A percentile compares a stretch with the other conserved stretches of the same genome.
These are phyloP conservation scores for Percopsis transmontana DNA, from an alignment of 2,113 vertebrate species.

Conservation along the genomic window DNA sequence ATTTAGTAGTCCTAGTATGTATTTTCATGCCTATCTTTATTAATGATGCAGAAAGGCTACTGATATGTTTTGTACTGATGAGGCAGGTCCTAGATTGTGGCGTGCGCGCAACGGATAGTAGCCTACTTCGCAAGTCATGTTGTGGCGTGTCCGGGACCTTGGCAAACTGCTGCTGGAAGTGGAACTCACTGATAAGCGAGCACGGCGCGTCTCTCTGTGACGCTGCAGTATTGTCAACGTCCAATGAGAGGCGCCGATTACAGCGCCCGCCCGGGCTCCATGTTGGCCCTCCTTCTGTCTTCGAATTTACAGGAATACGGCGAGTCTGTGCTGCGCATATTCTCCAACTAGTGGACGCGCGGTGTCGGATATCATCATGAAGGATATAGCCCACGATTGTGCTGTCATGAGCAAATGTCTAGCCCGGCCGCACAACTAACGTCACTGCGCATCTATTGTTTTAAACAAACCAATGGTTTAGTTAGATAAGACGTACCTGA, in stretches of 20 bases:
- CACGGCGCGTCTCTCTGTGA: constrained; percentile 43
- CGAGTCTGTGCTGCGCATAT: constrained; percentile 3
- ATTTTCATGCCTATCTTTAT: too few species aligned
- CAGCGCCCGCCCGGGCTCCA: constrained; percentile 51
- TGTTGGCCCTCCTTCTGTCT: constrained; percentile 56
- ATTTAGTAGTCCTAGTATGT: too few species aligned
- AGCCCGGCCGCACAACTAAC: neutral
- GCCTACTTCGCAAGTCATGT: neutral
- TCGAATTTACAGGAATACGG: constrained; percentile 24
- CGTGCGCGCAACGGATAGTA: too few species aligned
- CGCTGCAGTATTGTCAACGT: constrained; percentile 24
- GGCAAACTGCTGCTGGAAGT: neutral
- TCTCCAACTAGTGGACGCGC: neutral
- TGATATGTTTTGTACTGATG: too few species aligned
- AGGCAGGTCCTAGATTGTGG: too few species aligned
- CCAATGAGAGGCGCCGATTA: constrained; percentile 59
- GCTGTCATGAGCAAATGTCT: neutral
- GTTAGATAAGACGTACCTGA: constrained; percentile 53
- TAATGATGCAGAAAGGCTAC: too few species aligned
- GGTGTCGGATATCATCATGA: constrained; percentile 35
- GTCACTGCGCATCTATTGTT: neutral
- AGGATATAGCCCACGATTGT: neutral
- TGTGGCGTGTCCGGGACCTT: neutral
- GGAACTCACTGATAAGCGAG: constrained; percentile 22
- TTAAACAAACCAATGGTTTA: too few species aligned